Conservation (phyloP, 2,113 vertebrate species). For the Gopherus flavomarginatus region DNA sequence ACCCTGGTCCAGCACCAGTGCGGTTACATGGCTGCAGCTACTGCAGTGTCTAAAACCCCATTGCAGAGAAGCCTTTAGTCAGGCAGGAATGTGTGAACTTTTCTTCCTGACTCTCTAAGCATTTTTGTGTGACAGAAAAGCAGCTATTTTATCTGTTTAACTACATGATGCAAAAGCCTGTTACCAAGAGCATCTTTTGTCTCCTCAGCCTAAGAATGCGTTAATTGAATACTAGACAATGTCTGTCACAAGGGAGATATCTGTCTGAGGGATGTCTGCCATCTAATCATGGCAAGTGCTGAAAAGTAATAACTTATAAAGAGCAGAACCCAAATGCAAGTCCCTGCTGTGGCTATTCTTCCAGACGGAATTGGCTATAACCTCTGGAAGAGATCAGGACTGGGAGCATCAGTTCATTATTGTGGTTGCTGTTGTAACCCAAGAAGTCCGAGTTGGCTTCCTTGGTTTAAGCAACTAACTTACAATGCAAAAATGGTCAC, state of each 20-base stretch:
- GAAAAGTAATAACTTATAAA: constrained; percentile 43
- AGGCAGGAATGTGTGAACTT: not conserved
- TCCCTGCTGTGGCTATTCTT: constrained; percentile 63
- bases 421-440: constrained; percentile 73
- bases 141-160: constrained; percentile 57
- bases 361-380: constrained; percentile 73
- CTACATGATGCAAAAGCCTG: constrained; percentile 29
- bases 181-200: constrained; percentile 57
- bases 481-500: constrained; percentile 72
- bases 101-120: not conserved
- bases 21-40: not conserved
- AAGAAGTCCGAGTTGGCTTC: constrained; percentile 75
- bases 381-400: constrained; percentile 64
- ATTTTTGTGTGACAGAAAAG: not conserved
- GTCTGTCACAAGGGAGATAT: constrained; percentile 48
- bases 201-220: constrained; percentile 61
- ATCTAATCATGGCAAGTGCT: constrained; percentile 14
- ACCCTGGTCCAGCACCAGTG: fast-evolving
- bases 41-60: not conserved
- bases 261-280: constrained; percentile 34
- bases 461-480: constrained; percentile 75
- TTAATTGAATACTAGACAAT: constrained; percentile 60
- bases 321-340: constrained; percentile 39
- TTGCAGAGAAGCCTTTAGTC: not conserved
- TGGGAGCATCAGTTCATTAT: constrained; percentile 56